These are phyloP conservation scores for Bombus breviceps DNA, from an alignment of 1,140 invertebrate genomes.

Conservation along the genomic window DNA sequence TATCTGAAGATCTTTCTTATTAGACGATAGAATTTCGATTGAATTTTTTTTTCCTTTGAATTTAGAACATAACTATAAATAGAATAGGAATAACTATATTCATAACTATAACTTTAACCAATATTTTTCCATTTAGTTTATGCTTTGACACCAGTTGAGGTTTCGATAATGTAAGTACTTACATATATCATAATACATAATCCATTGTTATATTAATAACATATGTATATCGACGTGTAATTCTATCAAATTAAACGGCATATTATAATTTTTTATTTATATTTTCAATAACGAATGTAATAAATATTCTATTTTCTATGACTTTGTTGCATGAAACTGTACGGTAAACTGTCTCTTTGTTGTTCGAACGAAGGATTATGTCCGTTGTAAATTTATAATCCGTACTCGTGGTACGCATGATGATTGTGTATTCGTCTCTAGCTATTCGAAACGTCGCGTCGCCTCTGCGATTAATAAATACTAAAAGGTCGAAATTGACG, in stretches of 20 bases:
- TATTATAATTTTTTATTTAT: background rate
- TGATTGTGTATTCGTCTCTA: background rate
- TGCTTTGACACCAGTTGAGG: background rate
- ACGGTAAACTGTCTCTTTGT: background rate
- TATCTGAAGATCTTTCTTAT: background rate
- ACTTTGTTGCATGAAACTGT: background rate
- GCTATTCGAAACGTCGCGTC: background rate
- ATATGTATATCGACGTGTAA: background rate
- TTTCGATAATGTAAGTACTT: background rate
- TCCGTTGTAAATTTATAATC: background rate
- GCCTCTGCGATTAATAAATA: slow-evolving; percentile 5
- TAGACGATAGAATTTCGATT: background rate
- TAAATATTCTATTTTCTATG: background rate
- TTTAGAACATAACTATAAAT: background rate
- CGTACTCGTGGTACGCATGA: background rate
- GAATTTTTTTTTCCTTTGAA: background rate
- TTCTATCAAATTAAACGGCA: background rate
- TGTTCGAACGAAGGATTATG: background rate
- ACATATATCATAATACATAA: background rate
- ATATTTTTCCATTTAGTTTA: background rate
- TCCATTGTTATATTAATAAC: background rate
- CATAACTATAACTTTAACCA: background rate
- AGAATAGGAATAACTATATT: background rate
- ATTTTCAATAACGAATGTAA: background rate
- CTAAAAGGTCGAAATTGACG: slow-evolving; percentile 43